Conservation (phyloP, 92 coral and sea anemone species). For the Pocillopora meandrina region DNA sequence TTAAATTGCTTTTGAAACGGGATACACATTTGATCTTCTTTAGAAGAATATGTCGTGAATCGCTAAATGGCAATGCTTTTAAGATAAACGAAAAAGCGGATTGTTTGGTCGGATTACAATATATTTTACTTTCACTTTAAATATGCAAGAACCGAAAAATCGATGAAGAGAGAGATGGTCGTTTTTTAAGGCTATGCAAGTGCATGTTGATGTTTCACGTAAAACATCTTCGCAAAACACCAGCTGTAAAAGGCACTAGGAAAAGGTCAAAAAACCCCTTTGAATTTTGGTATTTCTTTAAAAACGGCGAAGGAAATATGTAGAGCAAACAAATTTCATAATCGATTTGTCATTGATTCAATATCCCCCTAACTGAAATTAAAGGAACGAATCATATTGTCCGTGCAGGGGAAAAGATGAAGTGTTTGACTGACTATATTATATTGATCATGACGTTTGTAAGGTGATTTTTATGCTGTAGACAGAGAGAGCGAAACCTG, state of each 20-base stretch:
- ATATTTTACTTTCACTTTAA: neutral
- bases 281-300: neutral
- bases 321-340: neutral
- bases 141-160: neutral
- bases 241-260: neutral
- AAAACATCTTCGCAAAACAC: neutral
- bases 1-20: slow-evolving; percentile 35
- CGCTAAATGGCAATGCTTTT: slow-evolving; percentile 33
- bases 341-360: neutral
- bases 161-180: neutral
- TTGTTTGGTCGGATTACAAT: slow-evolving; percentile 14
- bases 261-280: neutral
- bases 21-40: slow-evolving; percentile 34
- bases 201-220: neutral
- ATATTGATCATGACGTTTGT: neutral
- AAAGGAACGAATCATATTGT: neutral
- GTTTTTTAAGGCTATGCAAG: neutral
- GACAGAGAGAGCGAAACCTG: neutral
- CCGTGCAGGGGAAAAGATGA: neutral
- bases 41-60: slow-evolving; percentile 11
- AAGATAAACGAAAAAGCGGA: slow-evolving; percentile 39
- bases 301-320: neutral
- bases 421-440: neutral
- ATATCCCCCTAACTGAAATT: neutral
- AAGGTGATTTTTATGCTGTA: neutral